Evolutionary conservation across 2,113 vertebrate species (phyloP), one percentile per base, ranked within the genome.

Genomic region (Tylochromis polylepis): DNA sequence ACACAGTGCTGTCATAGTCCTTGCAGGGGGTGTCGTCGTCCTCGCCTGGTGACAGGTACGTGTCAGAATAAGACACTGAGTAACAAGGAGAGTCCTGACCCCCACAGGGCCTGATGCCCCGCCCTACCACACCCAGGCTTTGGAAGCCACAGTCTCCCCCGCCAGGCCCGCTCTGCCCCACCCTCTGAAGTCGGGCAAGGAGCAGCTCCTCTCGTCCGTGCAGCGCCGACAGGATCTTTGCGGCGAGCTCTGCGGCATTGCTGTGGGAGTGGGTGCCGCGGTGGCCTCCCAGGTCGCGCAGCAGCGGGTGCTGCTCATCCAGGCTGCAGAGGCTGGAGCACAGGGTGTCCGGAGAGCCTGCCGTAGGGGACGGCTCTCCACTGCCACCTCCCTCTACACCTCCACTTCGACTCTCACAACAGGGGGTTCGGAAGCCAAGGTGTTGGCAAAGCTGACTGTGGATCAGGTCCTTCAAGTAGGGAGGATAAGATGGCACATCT

Each of bases 291-390:
- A 97, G 94, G 93, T 96, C 95, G 4, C 95, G 96, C 75, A 97
- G 95, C 84, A 98, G 95, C 0, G 97, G 95, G 94, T 97, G 97
- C 15, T 97, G 97, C 88, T 96, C 96, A 4, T 99, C 98, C 92
- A 99, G 94, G 94, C 99, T 99, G 96, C 97, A 99, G 56, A 98
- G 96, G 91, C 98, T 99, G 93, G 99, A 99, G 95, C 97, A 98
- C 90, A 98, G 95, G 77, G 98, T 99, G 92, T 99, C 97, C 0
- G 98, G 98, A 72, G 98, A 99, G 77, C 97, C 95, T 31, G 97
- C 95, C 3, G 97, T 97, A 83, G 97, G 98, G 0, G 98, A 98
- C 80, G 98, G 98, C 93, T 99, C 98, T 0, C 92, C 92, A 7
- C 97, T 98, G 43, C 97, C 97, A 16, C 97, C 96, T 0, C 97